Evolutionary conservation across 2,797 vertebrate genomes (phyloP).

Genomic region (Miichthys miiuy): DNA sequence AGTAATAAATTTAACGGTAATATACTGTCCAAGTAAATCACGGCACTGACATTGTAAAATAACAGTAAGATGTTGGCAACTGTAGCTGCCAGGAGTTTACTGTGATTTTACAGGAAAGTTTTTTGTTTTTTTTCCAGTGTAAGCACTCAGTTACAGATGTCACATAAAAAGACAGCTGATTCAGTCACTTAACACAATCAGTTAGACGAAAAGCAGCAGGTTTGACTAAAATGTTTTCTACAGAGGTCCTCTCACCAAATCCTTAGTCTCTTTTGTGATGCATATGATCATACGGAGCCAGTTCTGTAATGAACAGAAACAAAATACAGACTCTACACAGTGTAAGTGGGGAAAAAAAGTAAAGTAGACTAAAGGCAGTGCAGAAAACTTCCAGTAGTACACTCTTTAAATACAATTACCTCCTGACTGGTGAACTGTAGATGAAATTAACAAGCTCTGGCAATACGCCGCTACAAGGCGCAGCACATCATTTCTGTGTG

Average conservation of each 20-base stretch:
- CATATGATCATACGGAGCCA: background rate
- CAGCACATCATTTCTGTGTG: conserved; percentile 32
- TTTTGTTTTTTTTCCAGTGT: too few relatives aligned
- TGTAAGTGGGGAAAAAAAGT: background rate
- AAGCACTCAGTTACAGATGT: too few relatives aligned
- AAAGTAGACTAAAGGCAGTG: background rate
- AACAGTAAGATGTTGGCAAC: too few relatives aligned
- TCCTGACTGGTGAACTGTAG: conserved; percentile 64
- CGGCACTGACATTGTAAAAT: too few relatives aligned
- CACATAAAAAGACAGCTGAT: too few relatives aligned
- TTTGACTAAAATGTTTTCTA: background rate
- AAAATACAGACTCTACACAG: background rate
- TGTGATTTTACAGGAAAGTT: too few relatives aligned
- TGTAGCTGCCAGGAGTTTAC: too few relatives aligned
- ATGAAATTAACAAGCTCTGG: conserved; percentile 74
- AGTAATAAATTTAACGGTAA: too few relatives aligned
- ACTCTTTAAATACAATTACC: conserved; percentile 67
- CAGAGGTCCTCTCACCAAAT: background rate
- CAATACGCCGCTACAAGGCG: conserved; percentile 41
- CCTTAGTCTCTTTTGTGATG: background rate
- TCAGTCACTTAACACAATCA: background rate
- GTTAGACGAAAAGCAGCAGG: background rate
- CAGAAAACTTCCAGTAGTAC: background rate
- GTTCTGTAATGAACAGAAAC: background rate
- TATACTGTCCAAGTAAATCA: too few relatives aligned